Base-by-base conservation (phyloP, 2,888 invertebrate genomes). In the Chesias legatella region DNA sequence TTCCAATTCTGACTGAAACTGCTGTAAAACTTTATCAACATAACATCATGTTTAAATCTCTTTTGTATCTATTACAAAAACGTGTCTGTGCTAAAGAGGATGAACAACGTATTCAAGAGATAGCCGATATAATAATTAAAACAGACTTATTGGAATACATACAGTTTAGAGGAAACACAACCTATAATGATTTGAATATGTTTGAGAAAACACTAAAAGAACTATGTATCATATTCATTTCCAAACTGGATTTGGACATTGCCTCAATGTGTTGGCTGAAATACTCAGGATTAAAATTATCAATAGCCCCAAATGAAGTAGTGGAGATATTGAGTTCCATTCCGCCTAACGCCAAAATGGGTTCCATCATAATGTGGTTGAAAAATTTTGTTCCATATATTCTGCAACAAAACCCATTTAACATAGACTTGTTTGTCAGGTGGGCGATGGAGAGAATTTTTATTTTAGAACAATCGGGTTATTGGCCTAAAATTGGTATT, bases 401-500 rank as follows among this genome's bases (percentile, higher is more conserved):
- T 32, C 60, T 88, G 34, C 82, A 85, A 47, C 60, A 78, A 51
- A 83, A 84, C 48, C 88, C 89, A 37, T 88, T 79, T 63, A 69
- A 73, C 53, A 73, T 85, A 40, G 88, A 89, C 56, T 53, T 84
- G 45, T 79, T 88, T 67, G 85, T 86, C 1, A 79, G 79, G 54
- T 89, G 89, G 89, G 78, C 83, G 7, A 79, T 78, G 52, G 81
- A 85, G 49, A 79, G 85, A 52, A 73, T 88, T 49, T 82, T 88
- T 56, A 60, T 67, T 24, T 63, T 89, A 26, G 89, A 89, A 58
- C 74, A 81, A 43, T 85, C 88, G 21, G 56, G 67, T 39, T 86
- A 86, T 60, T 89, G 89, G 89, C 89, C 89, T 13, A 88, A 89
- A 71, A 84, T 89, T 49, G 89, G 88, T 1, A 59, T 83, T 5